Percentiles rank a stretch among this genome's conserved stretches.
Conservation (phyloP, 2,113 vertebrate genomes). For the Cyphomyrus discorhynchus region DNA sequence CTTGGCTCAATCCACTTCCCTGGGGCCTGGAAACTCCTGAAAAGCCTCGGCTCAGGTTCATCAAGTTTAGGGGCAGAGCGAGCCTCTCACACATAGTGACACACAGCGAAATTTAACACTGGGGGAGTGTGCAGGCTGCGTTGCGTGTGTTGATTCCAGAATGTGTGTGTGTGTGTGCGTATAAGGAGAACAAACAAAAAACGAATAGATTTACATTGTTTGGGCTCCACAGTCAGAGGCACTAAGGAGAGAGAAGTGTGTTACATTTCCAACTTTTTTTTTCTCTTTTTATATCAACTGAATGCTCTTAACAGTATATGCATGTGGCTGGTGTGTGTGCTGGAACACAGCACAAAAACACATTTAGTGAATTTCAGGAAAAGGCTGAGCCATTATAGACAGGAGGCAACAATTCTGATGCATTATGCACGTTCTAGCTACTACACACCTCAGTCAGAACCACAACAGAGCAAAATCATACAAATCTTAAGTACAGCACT, state of each 20-base stretch:
- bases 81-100: background rate
- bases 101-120: background rate
- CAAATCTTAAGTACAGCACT: background rate
- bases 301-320: background rate
- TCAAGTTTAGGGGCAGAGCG: background rate
- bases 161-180: background rate
- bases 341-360: background rate
- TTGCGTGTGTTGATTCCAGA: background rate
- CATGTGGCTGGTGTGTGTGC: background rate
- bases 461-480: background rate
- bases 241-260: background rate
- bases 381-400: background rate
- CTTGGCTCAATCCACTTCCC: background rate
- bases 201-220: background rate
- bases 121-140: background rate
- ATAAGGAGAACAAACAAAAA: background rate
- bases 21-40: background rate
- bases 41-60: background rate
- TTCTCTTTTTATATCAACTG: background rate
- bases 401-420: background rate
- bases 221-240: background rate
- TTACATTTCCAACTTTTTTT: background rate
- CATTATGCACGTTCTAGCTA: background rate
- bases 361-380: background rate
- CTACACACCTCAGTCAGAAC: background rate